A percentile compares a stretch with the other conserved stretches of the same genome.
Evolutionary conservation across 2,888 invertebrate species (phyloP).

Genomic region (Eristalinus aeneus): DNA sequence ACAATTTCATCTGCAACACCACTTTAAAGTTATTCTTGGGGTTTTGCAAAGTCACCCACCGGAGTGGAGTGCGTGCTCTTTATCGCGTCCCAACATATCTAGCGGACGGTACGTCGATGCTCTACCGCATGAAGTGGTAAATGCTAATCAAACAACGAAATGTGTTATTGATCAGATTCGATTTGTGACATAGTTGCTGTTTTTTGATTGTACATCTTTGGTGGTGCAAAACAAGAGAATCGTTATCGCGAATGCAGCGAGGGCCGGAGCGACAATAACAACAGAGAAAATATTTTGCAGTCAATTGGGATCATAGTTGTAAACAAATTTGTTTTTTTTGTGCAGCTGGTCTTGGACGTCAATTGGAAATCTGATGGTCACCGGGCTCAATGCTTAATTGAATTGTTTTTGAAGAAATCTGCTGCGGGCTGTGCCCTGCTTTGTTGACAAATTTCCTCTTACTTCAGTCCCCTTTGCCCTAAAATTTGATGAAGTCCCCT

Average conservation of each 20-base stretch:
- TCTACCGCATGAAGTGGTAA: neutral
- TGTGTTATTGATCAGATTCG: neutral
- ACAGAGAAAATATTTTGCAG: conserved; percentile 10
- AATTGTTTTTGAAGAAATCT: conserved; percentile 41
- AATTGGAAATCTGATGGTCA: conserved; percentile 16
- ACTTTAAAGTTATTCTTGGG: neutral
- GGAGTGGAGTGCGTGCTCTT: conserved; percentile 34
- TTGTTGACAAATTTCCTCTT: conserved; percentile 6
- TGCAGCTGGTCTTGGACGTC: conserved; percentile 15
- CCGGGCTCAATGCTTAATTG: conserved; percentile 16
- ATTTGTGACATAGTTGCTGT: neutral
- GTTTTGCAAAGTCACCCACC: conserved; percentile 42
- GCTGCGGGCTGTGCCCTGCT: too few species aligned
- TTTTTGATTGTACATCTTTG: neutral
- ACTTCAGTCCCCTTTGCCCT: too few species aligned
- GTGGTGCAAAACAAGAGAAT: neutral
- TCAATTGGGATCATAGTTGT: conserved; percentile 16
- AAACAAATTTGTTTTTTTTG: conserved; percentile 43
- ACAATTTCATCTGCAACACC: neutral
- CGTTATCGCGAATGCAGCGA: neutral
- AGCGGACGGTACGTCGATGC: neutral
- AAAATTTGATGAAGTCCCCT: neutral
- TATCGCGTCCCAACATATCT: conserved; percentile 18
- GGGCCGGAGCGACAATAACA: neutral
- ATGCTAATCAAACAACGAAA: neutral